phyloP scores from a whole-genome alignment of 2,113 vertebrate species.

The Paracanthobrama guichenoti region DNA sequence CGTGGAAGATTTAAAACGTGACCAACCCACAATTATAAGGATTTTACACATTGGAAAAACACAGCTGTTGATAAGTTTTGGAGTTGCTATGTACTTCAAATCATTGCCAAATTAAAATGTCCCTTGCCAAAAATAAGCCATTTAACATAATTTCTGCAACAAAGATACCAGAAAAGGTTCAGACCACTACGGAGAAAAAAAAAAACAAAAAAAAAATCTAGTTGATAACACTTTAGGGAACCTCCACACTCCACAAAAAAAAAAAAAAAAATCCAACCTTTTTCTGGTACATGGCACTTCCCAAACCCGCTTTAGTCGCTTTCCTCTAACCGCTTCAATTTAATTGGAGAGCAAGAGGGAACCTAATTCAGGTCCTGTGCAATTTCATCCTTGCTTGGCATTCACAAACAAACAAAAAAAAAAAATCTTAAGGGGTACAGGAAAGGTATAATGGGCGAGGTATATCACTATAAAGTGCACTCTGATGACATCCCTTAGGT shows the following conservation, averaged over 20 bases:
- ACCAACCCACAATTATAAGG: slow-evolving; percentile 71
- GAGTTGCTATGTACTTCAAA: slow-evolving; percentile 59
- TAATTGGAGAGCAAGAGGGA: slow-evolving; percentile 61
- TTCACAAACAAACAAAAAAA: slow-evolving; percentile 61
- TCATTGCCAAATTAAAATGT: slow-evolving; percentile 50
- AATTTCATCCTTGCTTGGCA: slow-evolving; percentile 61
- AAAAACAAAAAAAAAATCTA: slow-evolving; percentile 1
- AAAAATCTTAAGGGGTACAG: slow-evolving; percentile 56
- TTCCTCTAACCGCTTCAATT: slow-evolving; percentile 53
- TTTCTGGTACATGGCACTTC: slow-evolving; percentile 52
- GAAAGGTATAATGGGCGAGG: slow-evolving; percentile 75
- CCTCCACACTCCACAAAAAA: slow-evolving; percentile 49
- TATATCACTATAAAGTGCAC: slow-evolving; percentile 69
- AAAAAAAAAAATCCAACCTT: background rate
- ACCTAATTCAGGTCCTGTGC: slow-evolving; percentile 63
- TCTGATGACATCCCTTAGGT: slow-evolving; percentile 74
- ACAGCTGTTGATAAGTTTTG: slow-evolving; percentile 52
- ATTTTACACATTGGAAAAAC: slow-evolving; percentile 70
- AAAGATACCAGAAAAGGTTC: slow-evolving; percentile 47
- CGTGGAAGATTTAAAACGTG: slow-evolving; percentile 70
- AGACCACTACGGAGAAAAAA: slow-evolving; percentile 38
- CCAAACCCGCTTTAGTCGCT: slow-evolving; percentile 48
- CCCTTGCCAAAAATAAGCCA: slow-evolving; percentile 22
- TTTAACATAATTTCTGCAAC: slow-evolving; percentile 32
- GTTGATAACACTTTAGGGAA: slow-evolving; percentile 52